These are phyloP conservation scores for Damaliscus lunatus DNA, from an alignment of 2,113 vertebrate species.

Conservation along the genomic window DNA sequence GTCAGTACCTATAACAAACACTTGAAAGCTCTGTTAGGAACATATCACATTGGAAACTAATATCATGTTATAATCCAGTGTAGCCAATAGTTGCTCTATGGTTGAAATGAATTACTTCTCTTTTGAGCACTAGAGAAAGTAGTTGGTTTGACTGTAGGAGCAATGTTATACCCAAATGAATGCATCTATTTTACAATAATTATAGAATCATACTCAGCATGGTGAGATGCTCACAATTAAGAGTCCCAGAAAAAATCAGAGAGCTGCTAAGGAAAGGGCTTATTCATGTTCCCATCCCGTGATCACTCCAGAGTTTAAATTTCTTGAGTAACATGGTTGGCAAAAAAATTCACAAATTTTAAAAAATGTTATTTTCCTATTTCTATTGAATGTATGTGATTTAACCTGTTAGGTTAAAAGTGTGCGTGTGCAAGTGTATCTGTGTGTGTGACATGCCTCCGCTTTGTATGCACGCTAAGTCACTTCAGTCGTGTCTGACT, in stretches of 20 bases:
- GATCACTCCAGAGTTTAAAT: neutral
- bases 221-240: neutral
- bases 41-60: neutral
- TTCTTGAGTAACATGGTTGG: neutral
- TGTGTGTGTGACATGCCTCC: neutral
- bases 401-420: neutral
- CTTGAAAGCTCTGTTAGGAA: neutral
- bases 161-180: neutral
- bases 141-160: neutral
- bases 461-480: neutral
- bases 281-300: neutral
- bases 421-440: neutral
- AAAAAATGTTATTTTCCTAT: neutral
- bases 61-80: neutral
- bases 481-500: neutral
- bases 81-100: neutral
- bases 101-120: neutral
- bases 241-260: neutral
- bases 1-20: neutral
- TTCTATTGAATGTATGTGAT: neutral
- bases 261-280: neutral
- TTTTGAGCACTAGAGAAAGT: neutral
- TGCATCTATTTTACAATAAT: neutral
- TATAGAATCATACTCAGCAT: neutral
- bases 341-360: neutral